phyloP scores from a whole-genome alignment of 2,797 vertebrate genomes.

The Hybognathus amarus region DNA sequence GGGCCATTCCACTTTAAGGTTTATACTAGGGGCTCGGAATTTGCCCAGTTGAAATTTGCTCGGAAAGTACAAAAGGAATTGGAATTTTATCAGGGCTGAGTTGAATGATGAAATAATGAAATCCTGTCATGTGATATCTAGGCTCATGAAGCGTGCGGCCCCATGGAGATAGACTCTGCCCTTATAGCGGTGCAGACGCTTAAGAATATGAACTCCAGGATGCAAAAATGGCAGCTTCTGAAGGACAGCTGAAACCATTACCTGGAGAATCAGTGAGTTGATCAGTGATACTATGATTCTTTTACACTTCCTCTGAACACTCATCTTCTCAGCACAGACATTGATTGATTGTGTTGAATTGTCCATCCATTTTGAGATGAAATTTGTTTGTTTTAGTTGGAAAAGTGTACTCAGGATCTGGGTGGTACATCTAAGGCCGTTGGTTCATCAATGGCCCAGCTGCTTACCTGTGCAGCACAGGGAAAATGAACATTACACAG shows the following conservation, averaged over 20 bases:
- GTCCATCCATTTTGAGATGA: neutral
- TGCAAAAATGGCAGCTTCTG: slow-evolving; percentile 90
- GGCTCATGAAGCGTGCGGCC: slow-evolving; percentile 96
- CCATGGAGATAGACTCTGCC: slow-evolving; percentile 96
- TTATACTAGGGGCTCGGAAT: neutral
- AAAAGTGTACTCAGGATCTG: slow-evolving; percentile 96
- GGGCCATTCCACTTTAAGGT: neutral
- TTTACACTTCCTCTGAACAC: neutral
- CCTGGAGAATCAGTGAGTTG: slow-evolving; percentile 92
- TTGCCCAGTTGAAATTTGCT: no score
- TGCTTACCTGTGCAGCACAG: slow-evolving; percentile 95
- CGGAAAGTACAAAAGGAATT: neutral
- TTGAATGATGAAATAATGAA: neutral
- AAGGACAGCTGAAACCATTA: slow-evolving; percentile 91
- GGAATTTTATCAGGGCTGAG: neutral
- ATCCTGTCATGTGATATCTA: slow-evolving; percentile 58
- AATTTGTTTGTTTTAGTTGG: slow-evolving; percentile 78
- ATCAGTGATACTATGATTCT: neutral
- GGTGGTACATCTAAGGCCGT: slow-evolving; percentile 96
- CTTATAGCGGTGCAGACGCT: slow-evolving; percentile 92
- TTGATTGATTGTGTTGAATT: neutral
- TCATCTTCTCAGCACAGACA: neutral
- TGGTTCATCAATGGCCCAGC: slow-evolving; percentile 96
- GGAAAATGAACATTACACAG: slow-evolving; percentile 98
- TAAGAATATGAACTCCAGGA: slow-evolving; percentile 93